Evolutionary conservation across 2,888 invertebrate species (phyloP).

Genomic region (Bhutanitis thaidina): DNA sequence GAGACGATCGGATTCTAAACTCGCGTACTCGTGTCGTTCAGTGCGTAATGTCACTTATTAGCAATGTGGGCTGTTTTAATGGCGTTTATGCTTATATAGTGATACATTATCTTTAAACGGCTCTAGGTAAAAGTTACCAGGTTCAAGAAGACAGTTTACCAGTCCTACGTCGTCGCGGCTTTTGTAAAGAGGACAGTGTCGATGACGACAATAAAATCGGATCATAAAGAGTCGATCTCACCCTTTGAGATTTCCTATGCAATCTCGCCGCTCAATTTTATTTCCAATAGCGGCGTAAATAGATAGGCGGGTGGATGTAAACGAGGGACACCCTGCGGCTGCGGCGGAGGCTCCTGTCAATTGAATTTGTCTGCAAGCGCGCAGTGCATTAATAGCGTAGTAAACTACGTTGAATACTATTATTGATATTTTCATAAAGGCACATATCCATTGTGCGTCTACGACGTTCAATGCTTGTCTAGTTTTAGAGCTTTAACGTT

Average conservation of each 20-base stretch:
- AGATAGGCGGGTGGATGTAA: constrained; percentile 66
- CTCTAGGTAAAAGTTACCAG: constrained; percentile 50
- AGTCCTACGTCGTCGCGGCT: constrained; percentile 40
- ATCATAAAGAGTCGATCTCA: constrained; percentile 65
- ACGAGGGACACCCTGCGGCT: constrained; percentile 67
- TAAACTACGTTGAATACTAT: constrained; percentile 68
- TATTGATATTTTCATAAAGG: constrained; percentile 69
- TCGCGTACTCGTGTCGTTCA: constrained; percentile 50
- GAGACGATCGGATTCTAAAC: constrained; percentile 58
- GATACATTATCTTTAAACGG: no score
- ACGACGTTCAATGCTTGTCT: constrained; percentile 46
- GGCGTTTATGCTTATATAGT: constrained; percentile 13
- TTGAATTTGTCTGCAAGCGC: constrained; percentile 78
- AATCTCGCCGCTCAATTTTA: constrained; percentile 71
- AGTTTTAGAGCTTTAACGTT: constrained; percentile 53
- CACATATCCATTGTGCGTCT: constrained; percentile 51
- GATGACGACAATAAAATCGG: constrained; percentile 65
- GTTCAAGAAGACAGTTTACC: constrained; percentile 33
- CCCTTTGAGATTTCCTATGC: constrained; percentile 63
- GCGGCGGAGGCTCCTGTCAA: constrained; percentile 66
- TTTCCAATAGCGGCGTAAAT: constrained; percentile 67
- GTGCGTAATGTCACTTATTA: constrained; percentile 21
- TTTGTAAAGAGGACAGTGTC: constrained; percentile 49
- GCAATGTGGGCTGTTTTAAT: constrained; percentile 16
- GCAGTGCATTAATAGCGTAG: constrained; percentile 67